Evolutionary conservation across 2,113 vertebrate genomes (phyloP), one percentile per base, ranked within the genome.

Genomic region (Actenoides hombroni): DNA sequence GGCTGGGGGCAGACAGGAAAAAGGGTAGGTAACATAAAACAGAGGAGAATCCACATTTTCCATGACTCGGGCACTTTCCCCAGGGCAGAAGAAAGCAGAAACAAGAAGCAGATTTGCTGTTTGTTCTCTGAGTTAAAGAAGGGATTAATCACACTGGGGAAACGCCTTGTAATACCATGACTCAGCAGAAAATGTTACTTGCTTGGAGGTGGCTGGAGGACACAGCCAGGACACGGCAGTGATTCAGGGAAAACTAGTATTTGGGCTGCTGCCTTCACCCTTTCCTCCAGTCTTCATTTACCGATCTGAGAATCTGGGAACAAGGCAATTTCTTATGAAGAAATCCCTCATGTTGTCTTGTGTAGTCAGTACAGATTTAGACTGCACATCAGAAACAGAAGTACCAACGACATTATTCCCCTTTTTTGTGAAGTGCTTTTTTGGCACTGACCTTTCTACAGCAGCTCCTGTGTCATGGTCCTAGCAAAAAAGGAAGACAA

Each of bases 151-250:
- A 89, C 8, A 2, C 48, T 56, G 3, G 44, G 28, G 31, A 88
- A 94, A 89, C 56, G 81, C 81, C 7, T 89, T 81, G 82, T 88
- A 82, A 95, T 79, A 19, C 77, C 2, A 57, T 96, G 95, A 97
- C 74, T 93, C 92, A 94, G 96, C 94, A 96, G 74, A 95, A 97
- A 92, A 49, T 0, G 0, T 65, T 73, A 69, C 37, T 75, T 76
- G 28, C 8, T 31, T 84, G 61, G 69, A 92, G 48, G 74, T 4
- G 5, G 46, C 64, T 61, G 37, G 51, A 82, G 39, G 20, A 64
- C 51, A 31, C 2, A 6, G 46, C 10, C 0, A 0, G 49, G 24
- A 73, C 63, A 44, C 9, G 69, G 71, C 63, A 83, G 6, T 86
- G 96, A 96, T 57, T 96, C 92, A 93, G 77, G 57, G 35, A 92